Percentiles rank a stretch among this genome's conserved stretches.
These are phyloP conservation scores for Acanthosepion pharaonis DNA, from an alignment of 2,888 invertebrate species.

Conservation along the genomic window DNA sequence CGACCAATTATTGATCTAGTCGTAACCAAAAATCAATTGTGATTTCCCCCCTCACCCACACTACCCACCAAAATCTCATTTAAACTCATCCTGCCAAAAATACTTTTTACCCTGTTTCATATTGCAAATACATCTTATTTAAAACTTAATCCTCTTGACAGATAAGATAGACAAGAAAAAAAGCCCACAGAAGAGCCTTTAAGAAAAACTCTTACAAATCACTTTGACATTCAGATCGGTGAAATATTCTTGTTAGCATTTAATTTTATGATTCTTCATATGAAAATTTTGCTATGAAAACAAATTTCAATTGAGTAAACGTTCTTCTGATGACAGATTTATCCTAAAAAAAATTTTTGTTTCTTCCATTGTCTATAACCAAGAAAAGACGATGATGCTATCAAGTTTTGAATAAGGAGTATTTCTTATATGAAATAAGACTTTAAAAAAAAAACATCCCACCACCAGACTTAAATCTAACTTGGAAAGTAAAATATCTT, in stretches of 20 bases:
- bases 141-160: neutral
- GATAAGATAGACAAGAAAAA: neutral
- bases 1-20: slow-evolving; percentile 21
- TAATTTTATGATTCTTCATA: neutral
- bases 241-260: neutral
- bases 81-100: neutral
- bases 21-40: neutral
- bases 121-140: neutral
- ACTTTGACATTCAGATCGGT: neutral
- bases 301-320: neutral
- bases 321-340: neutral
- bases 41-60: neutral
- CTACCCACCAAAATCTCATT: neutral
- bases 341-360: neutral
- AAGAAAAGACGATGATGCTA: neutral
- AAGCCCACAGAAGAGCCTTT: neutral
- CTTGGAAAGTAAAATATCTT: neutral
- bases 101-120: neutral
- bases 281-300: neutral
- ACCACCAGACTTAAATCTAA: neutral
- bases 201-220: neutral
- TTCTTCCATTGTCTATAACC: neutral
- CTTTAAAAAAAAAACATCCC: neutral
- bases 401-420: neutral
- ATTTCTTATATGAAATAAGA: neutral